Base-by-base conservation (phyloP, 1,140 invertebrate genomes). In the Hyles euphorbiae region DNA sequence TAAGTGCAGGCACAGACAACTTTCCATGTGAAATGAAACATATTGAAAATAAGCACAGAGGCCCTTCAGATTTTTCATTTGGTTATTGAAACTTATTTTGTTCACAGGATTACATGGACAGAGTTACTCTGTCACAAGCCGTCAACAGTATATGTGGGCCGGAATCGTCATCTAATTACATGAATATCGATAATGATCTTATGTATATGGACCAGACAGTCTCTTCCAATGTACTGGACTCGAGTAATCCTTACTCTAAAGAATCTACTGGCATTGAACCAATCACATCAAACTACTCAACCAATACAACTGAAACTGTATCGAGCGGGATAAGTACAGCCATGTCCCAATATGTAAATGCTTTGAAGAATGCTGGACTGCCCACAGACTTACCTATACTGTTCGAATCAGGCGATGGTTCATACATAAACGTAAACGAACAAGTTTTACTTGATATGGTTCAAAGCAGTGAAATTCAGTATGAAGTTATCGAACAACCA, bases 401-500 rank as follows among this genome's bases (percentile, higher is more conserved):
- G 3, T 89, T 91, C 52, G 90, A 91, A 67, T 90, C 88, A 43
- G 90, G 90, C 7, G 90, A 91, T 63, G 90, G 91, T 0, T 90
- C 89, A 1, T 91, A 91, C 56, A 88, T 91, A 5, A 90, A 90
- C 48, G 85, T 91, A 6, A 91, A 90, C 56, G 91, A 91, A 80
- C 89, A 91, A 81, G 88, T 91, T 32, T 78, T 91, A 22, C 77
- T 90, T 54, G 89, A 90, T 62, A 89, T 91, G 81, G 89, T 89
- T 2, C 88, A 90, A 68, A 90, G 89, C 65, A 90, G 85, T 54
- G 87, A 88, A 65, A 88, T 90, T 60, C 89, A 91, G 70, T 90
- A 90, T 52, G 90, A 90, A 72, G 87, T 91, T 4, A 88, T 90
- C 44, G 90, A 91, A 68, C 88, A 87, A 66, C 85, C 85, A 6